Conservation (phyloP, 2,797 vertebrate species). For the Aulostomus chinensis region DNA sequence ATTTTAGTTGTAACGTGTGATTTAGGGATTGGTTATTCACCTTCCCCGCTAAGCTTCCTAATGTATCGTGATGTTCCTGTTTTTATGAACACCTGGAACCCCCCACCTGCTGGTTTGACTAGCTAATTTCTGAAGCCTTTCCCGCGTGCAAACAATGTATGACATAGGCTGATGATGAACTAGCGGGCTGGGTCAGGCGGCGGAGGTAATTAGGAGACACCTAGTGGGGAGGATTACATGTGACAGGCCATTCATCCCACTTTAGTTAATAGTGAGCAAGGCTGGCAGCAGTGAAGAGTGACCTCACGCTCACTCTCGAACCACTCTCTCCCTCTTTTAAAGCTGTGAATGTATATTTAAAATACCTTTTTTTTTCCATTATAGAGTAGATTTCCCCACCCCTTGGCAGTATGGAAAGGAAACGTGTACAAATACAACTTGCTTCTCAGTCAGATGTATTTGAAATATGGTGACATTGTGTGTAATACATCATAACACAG, state of each 20-base stretch:
- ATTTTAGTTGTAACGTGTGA: too few species aligned
- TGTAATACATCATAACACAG: constrained; percentile 1
- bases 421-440: constrained; percentile 24
- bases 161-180: constrained; percentile 48
- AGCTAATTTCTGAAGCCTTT: constrained; percentile 55
- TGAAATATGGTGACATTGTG: constrained; percentile 8
- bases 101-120: constrained; percentile 45
- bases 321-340: constrained; percentile 1
- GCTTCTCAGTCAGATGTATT: constrained; percentile 1
- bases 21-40: not conserved
- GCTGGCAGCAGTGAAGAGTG: constrained; percentile 83
- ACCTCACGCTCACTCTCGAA: too few species aligned
- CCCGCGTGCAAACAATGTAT: constrained; percentile 42
- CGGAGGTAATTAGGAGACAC: constrained; percentile 88
- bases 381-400: constrained; percentile 14
- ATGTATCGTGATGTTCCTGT: constrained; percentile 1
- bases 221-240: constrained; percentile 87
- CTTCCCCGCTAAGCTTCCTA: not conserved
- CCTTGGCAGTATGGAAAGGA: not conserved
- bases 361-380: constrained; percentile 9
- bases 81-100: constrained; percentile 34
- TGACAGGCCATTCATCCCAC: constrained; percentile 97
- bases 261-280: constrained; percentile 88
- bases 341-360: constrained; percentile 12
- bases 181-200: constrained; percentile 56